These are phyloP conservation scores for Bergia puertoricense DNA, from an alignment of 92 coral and sea anemone genomes.

Conservation along the genomic window DNA sequence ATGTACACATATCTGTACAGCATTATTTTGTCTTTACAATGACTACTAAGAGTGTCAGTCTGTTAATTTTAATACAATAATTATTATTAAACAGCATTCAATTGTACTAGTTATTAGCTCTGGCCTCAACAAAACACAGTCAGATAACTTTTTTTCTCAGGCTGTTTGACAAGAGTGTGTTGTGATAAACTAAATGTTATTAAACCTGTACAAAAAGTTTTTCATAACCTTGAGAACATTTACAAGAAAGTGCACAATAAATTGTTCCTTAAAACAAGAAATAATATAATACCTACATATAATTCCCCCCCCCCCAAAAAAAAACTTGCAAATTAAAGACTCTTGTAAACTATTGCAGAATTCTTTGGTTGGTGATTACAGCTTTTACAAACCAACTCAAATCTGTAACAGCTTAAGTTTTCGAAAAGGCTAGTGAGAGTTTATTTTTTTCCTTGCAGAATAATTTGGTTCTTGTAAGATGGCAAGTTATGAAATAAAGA, in stretches of 20 bases:
- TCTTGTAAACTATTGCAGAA: background rate
- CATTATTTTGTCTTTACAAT: slow-evolving; percentile 11
- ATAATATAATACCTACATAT: background rate
- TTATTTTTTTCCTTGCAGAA: background rate
- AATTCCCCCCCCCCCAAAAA: background rate
- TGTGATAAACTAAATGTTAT: slow-evolving; percentile 25
- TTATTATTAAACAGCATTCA: slow-evolving; percentile 24
- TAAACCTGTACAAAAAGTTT: slow-evolving; percentile 24
- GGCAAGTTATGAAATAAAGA: background rate
- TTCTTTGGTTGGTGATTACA: background rate
- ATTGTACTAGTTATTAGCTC: background rate
- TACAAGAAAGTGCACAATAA: background rate
- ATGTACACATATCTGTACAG: slow-evolving; percentile 41
- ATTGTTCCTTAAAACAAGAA: slow-evolving; percentile 17
- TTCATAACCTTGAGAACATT: slow-evolving; percentile 32
- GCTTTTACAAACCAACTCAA: background rate
- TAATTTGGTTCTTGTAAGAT: background rate
- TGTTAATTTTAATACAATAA: background rate
- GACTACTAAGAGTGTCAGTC: background rate
- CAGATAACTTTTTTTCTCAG: background rate
- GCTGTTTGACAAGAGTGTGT: background rate
- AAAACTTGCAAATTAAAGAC: background rate
- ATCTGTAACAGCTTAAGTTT: background rate
- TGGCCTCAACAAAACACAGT: background rate
- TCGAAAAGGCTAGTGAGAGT: background rate